Conservation (phyloP, 2,888 invertebrate genomes). For the Mythimna loreyi region DNA sequence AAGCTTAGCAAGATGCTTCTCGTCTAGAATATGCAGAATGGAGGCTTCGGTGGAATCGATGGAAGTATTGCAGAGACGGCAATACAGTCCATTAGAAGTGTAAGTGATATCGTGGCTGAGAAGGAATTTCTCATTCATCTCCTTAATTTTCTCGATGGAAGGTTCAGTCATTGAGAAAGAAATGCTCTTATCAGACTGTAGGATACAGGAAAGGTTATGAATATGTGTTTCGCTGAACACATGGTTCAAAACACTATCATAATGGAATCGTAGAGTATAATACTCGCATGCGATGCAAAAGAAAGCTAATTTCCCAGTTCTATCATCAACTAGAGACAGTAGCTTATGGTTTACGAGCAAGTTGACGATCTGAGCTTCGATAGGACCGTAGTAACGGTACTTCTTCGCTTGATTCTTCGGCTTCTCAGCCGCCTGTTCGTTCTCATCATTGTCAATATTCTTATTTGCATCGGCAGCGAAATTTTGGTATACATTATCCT, state of each 20-base stretch:
- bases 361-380: constrained; percentile 82
- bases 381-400: constrained; percentile 86
- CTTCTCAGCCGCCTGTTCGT: constrained; percentile 79
- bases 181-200: constrained; percentile 83
- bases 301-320: constrained; percentile 87
- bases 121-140: constrained; percentile 83
- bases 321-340: constrained; percentile 83
- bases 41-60: constrained; percentile 78
- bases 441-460: constrained; percentile 85
- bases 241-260: constrained; percentile 86
- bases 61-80: constrained; percentile 77
- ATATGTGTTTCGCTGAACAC: constrained; percentile 87
- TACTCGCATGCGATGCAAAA: constrained; percentile 88
- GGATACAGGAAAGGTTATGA: constrained; percentile 82
- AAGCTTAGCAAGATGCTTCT: constrained; percentile 82
- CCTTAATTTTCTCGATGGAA: constrained; percentile 80
- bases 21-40: constrained; percentile 83
- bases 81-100: constrained; percentile 71
- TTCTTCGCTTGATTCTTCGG: constrained; percentile 84
- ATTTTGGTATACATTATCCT: constrained; percentile 88
- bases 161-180: constrained; percentile 77
- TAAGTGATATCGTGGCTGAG: constrained; percentile 75
- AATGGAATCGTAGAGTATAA: constrained; percentile 86
- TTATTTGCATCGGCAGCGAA: constrained; percentile 85
- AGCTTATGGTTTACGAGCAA: constrained; percentile 83